Evolutionary conservation across 2,888 invertebrate genomes (phyloP).

Genomic region (Napeogenes inachia): DNA sequence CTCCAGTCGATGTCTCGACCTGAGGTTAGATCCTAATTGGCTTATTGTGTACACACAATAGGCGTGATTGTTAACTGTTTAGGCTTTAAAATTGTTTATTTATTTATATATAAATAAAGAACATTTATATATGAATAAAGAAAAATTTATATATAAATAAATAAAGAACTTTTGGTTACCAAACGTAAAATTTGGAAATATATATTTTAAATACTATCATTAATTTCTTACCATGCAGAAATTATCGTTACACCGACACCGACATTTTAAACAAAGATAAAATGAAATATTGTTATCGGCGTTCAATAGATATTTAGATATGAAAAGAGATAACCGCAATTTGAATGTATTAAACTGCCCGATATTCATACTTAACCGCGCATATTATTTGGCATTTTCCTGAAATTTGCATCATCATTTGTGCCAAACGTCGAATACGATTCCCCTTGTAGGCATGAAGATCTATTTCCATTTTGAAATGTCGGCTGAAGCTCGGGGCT

Average conservation of each 20-base stretch:
- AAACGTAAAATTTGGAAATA: too few species aligned
- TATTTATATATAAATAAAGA: too few species aligned
- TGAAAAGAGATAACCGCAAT: slow-evolving; percentile 22
- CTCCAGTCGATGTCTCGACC: too few species aligned
- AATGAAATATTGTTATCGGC: not conserved
- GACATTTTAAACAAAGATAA: slow-evolving; percentile 2
- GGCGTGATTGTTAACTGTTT: too few species aligned
- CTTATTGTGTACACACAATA: too few species aligned
- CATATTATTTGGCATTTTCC: slow-evolving; percentile 53
- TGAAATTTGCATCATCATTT: slow-evolving; percentile 60
- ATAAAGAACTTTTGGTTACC: too few species aligned
- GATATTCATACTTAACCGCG: slow-evolving; percentile 57
- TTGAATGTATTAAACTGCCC: slow-evolving; percentile 29
- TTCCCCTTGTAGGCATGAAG: slow-evolving; percentile 61
- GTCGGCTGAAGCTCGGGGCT: slow-evolving; percentile 59
- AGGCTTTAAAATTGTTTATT: too few species aligned
- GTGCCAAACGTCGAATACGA: slow-evolving; percentile 64
- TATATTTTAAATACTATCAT: too few species aligned
- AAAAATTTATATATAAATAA: too few species aligned
- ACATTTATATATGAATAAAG: too few species aligned
- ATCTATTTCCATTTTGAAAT: slow-evolving; percentile 70
- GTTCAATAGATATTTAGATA: slow-evolving; percentile 13
- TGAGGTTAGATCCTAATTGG: too few species aligned
- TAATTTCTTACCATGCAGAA: too few species aligned
- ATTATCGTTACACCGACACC: not conserved